Conservation (phyloP, 1,140 invertebrate species). For the Dinoponera quadriceps region DNA sequence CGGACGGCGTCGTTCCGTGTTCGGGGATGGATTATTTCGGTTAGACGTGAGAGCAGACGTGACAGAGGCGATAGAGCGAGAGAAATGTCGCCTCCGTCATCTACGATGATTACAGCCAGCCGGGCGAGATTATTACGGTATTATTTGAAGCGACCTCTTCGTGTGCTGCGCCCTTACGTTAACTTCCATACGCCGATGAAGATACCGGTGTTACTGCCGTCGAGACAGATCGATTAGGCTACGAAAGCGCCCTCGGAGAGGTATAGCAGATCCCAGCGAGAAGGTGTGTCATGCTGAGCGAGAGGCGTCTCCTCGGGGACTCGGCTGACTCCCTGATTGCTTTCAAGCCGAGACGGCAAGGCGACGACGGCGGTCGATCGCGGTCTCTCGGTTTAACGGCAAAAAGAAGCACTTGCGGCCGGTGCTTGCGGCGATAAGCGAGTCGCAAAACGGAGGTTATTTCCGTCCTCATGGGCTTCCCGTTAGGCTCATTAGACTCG, state of each 20-base stretch:
- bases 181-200: neutral
- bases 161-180: neutral
- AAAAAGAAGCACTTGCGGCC: neutral
- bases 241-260: slow-evolving; percentile 6
- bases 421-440: neutral
- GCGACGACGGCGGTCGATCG: neutral
- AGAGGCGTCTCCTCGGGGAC: neutral
- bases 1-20: neutral
- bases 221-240: neutral
- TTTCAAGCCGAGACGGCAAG: slow-evolving; percentile 20
- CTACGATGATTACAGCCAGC: neutral
- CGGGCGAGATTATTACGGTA: neutral
- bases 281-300: neutral
- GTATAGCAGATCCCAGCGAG: neutral
- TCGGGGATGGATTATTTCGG: slow-evolving; percentile 27
- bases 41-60: neutral
- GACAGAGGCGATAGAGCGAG: no score
- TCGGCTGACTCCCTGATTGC: neutral
- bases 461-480: no score
- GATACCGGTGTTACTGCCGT: no score
- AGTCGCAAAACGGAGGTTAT: neutral
- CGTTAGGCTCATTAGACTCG: no score
- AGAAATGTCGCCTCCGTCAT: no score
- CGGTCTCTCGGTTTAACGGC: slow-evolving; percentile 33
- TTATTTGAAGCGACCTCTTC: slow-evolving; percentile 48